Base-by-base conservation (phyloP, 1,140 invertebrate species). In the Marisa cornuarietis region DNA sequence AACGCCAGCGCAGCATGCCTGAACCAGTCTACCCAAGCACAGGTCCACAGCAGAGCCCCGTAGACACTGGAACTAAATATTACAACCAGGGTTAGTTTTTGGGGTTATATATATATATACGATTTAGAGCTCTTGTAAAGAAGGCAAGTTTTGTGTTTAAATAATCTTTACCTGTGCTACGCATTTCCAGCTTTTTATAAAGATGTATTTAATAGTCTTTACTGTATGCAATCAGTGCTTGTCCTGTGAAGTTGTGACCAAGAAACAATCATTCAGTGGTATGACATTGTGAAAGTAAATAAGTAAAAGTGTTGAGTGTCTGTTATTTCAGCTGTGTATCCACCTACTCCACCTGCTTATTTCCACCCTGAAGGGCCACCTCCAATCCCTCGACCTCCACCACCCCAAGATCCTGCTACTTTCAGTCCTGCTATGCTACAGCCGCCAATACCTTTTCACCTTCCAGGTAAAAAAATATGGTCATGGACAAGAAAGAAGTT, bases 1-100 rank as follows among this genome's bases (percentile, higher is more conserved):
- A 95, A 84, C 91, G 95, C 79, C 94, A 95, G 87, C 92, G 94
- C 54, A 92, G 93, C 54, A 69, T 87, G 51, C 87, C 86, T 14
- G 89, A 91, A 72, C 65, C 80, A 6, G 80, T 61, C 42, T 86
- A 81, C 68, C 49, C 81, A 14, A 82, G 83, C 58, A 86, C 74
- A 42, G 26, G 42, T 3, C 74, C 62, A 63, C 74, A 76, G 58
- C 74, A 76, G 76, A 81, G 75, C 79, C 83, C 81, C 65, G 74
- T 79, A 20, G 83, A 82, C 3, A 51, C 58, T 71, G 79, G 82
- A 18, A 68, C 83, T 54, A 83, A 79, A 24, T 83, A 81, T 42
- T 87, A 84, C 66, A 85, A 84, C 58, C 84, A 74, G 79, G 83
- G 85, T 87, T 82, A 51, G 75, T 66, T 42, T 20, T 51, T 71